Base-by-base conservation (phyloP, 2,888 invertebrate genomes). In the Notocelia uddmanniana region DNA sequence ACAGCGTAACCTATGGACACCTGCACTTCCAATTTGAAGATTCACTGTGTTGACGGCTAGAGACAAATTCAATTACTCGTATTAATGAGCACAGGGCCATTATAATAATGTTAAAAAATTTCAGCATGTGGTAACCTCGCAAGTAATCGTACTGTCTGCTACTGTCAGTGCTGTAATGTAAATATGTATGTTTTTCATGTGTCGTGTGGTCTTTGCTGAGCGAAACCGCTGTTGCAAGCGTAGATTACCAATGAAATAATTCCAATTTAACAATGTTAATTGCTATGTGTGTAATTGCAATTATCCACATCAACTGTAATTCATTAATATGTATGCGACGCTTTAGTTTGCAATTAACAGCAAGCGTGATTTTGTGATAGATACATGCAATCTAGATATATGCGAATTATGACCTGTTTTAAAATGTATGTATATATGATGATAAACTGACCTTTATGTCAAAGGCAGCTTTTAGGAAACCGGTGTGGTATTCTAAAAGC, bases 291-390 rank as follows among this genome's bases (percentile, higher is more conserved):
- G 31, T 50, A 63, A 50, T 50, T 50, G 9, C 31, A 34, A 50
- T 50, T 50, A 45, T n/a, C 41, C 6, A 50, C 63, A 50, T 26
- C 26, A 48, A 62, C n/a, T 62, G 50, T 31, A 62, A 31, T 19
- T 31, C 31, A 34, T 63, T 50, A 31, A 62, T 62, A 34, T 63
- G 50, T 31, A 63, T 63, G 63, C 19, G 13, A 15, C 26, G 31
- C 31, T 50, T 34, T 19, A 34, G 19, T 50, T 19, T 31, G 26
- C 9, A 15, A n/a, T 26, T 26, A 23, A 52, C 52, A 15, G 8
- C 15, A 15, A 2, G n/a, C 26, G n/a, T n/a, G 48, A 13, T 10
- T 13, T 37, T n/a, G 11, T 31, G 18, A 31, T 26, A 45, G 18
- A 31, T 26, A 45, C 19, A 26, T 48, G 62, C 48, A 6, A 26